Conservation (phyloP, 2,113 vertebrate species). For the Polypterus bichir region DNA sequence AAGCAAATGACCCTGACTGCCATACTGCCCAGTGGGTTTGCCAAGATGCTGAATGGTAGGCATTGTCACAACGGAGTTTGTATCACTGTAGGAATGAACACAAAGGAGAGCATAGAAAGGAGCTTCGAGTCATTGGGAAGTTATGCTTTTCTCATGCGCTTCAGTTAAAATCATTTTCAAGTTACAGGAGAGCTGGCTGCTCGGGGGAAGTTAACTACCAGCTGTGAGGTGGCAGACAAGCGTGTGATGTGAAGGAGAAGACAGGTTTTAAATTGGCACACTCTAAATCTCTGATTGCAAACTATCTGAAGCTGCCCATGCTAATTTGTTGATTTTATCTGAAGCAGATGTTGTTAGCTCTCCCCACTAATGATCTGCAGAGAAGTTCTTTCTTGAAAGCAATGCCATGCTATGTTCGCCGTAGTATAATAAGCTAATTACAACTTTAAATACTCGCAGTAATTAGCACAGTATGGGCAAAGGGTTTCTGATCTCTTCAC, state of each 20-base stretch:
- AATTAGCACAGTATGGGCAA: conserved; percentile 74
- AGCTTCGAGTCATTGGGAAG: too few species aligned
- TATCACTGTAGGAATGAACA: too few species aligned
- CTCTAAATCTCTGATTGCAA: conserved; percentile 81
- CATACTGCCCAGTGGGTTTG: too few species aligned
- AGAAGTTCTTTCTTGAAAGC: conserved; percentile 68
- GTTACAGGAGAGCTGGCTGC: conserved; percentile 51
- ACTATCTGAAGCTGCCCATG: conserved; percentile 64
- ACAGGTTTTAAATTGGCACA: conserved; percentile 75
- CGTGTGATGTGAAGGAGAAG: conserved; percentile 63
- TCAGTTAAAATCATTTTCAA: conserved; percentile 20
- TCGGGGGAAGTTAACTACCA: conserved; percentile 69
- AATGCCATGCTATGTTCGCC: conserved; percentile 71
- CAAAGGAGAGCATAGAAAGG: too few species aligned
- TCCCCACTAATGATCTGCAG: conserved; percentile 71
- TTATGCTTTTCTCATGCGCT: too few species aligned
- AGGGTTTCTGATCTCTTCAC: conserved; percentile 72
- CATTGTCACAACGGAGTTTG: too few species aligned
- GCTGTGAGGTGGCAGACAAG: conserved; percentile 65
- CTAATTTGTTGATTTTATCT: conserved; percentile 81
- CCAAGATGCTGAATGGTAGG: too few species aligned
- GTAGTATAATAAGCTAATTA: conserved; percentile 81
- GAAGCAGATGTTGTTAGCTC: conserved; percentile 79
- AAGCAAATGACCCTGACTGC: too few species aligned
- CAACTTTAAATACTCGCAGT: conserved; percentile 75